phyloP scores from a whole-genome alignment of 2,888 invertebrate genomes.

The Notocelia uddmanniana region DNA sequence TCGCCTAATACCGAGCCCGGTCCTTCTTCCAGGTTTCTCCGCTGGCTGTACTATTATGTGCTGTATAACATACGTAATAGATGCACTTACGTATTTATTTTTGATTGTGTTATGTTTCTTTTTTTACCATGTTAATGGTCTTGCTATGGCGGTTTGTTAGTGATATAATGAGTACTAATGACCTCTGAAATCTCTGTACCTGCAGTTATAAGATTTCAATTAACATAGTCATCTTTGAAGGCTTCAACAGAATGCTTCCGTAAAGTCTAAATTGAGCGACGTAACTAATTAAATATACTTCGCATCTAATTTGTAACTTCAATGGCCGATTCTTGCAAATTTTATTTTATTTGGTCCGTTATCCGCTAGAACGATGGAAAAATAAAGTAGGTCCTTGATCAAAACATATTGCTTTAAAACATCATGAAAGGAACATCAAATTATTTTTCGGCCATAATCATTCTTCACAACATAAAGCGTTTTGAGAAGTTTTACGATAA shows the following conservation, averaged over 20 bases:
- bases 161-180: too few relatives aligned
- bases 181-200: too few relatives aligned
- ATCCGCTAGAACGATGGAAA: too few relatives aligned
- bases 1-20: constrained; percentile 42
- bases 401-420: neutral
- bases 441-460: constrained; percentile 10
- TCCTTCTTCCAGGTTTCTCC: constrained; percentile 21
- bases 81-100: constrained; percentile 11
- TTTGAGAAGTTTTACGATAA: constrained; percentile 16
- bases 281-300: too few relatives aligned
- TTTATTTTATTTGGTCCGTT: neutral
- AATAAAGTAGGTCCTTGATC: neutral
- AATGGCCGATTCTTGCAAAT: neutral
- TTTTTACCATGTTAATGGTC: neutral
- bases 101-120: neutral
- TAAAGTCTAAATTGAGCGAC: neutral
- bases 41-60: constrained; percentile 9
- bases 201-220: too few relatives aligned
- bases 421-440: neutral
- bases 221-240: too few relatives aligned
- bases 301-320: neutral
- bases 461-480: constrained; percentile 16
- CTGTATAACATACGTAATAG: constrained; percentile 13
- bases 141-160: neutral
- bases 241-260: too few relatives aligned